Evolutionary conservation across 2,888 invertebrate genomes (phyloP), one percentile per base, ranked within the genome.

Genomic region (Agriopis marginaria): DNA sequence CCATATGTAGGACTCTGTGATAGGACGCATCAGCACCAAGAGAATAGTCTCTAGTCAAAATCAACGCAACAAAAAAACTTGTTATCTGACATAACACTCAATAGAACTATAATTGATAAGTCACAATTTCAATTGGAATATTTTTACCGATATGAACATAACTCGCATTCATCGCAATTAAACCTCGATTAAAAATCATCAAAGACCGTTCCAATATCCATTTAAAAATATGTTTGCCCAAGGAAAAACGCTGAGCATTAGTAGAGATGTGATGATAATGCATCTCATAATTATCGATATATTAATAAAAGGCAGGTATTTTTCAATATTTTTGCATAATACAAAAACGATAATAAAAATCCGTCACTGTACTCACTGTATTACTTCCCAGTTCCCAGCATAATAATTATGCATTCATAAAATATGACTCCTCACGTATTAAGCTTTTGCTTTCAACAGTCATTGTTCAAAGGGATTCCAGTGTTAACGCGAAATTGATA

Each of bases 151-250:
- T n/a, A 59, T 63, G 39, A 65, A 53, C 68, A 59, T 69, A 65
- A 69, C 51, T 65, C 61, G 61, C 61, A 62, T 65, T 69, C 44
- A 45, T 23, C 40, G 45, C 62, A 56, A 62, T 56, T 62, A 64
- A 69, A 61, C 32, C 17, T 23, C 68, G 60, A 68, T 69, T 64
- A 65, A 69, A 68, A 69, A 69, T 64, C 62, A 69, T 69, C 65
- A 65, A 69, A 65, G 65, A 51, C 12, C 69, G 56, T 65, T 62
- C 65, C 62, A 56, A 69, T 62, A 65, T 47, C 61, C 65, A 62
- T 62, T 69, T 65, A 65, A 65, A 54, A 51, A 61, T 62, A 61
- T 69, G 69, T 69, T 69, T 65, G 69, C 56, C 62, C 56, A 58
- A 65, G 61, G 64, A 65, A 65, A 68, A 65, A 65, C 56, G 65